Percentiles rank a stretch among this genome's conserved stretches.
These are phyloP conservation scores for Drosophila vallismaia DNA, from an alignment of 2,888 invertebrate genomes.

Conservation along the genomic window DNA sequence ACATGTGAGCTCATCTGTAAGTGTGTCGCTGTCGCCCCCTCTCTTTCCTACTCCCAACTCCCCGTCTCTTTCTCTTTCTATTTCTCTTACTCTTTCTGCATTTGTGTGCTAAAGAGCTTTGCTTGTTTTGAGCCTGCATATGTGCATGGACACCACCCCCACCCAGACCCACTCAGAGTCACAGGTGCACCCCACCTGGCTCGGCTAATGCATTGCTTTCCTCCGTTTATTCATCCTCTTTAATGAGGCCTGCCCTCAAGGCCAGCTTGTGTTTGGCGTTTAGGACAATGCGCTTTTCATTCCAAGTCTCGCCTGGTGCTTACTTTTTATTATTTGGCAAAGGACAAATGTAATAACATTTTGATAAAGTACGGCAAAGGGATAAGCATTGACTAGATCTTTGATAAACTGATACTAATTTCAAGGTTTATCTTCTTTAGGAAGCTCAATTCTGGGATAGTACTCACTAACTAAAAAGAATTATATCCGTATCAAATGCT, in stretches of 20 bases:
- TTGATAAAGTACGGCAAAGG: slow-evolving; percentile 6
- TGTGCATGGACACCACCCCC: slow-evolving; percentile 4
- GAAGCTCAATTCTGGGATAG: too few species aligned
- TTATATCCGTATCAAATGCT: too few species aligned
- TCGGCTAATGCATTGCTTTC: slow-evolving; percentile 35
- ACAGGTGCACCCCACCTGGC: slow-evolving; percentile 21
- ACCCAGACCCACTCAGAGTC: not conserved
- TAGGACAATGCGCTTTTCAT: slow-evolving; percentile 52
- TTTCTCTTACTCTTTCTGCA: not conserved
- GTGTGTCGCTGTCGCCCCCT: slow-evolving; percentile 28
- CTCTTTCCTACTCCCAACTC: not conserved
- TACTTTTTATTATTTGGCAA: slow-evolving; percentile 24
- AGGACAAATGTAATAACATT: slow-evolving; percentile 50
- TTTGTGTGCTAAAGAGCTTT: slow-evolving; percentile 47
- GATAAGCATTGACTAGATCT: not conserved
- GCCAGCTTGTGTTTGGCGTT: slow-evolving; percentile 53
- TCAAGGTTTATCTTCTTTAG: not conserved
- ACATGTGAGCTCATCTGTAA: slow-evolving; percentile 41
- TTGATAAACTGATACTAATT: not conserved
- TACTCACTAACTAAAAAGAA: too few species aligned
- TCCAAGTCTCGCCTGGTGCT: not conserved
- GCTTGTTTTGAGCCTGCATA: slow-evolving; percentile 32
- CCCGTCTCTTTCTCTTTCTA: not conserved
- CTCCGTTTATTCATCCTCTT: slow-evolving; percentile 43
- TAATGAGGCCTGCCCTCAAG: slow-evolving; percentile 62